phyloP scores from a whole-genome alignment of 2,113 vertebrate genomes.

The Ciconia stormi region DNA sequence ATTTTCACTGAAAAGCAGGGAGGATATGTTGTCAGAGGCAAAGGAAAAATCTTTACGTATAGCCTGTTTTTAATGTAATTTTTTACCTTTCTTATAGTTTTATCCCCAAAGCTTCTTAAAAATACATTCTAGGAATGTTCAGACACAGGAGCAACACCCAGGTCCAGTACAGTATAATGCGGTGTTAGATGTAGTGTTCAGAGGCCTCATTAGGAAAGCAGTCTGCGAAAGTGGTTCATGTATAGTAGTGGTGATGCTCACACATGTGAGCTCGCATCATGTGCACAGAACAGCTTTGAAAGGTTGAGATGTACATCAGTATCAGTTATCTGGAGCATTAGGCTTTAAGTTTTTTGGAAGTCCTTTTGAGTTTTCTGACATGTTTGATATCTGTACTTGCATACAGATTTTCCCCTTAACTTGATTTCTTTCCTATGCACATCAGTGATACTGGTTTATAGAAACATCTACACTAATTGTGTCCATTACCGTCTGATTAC shows the following conservation, averaged over 20 bases:
- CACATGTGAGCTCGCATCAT: too few relatives aligned
- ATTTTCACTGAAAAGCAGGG: background rate
- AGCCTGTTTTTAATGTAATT: background rate
- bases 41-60: background rate
- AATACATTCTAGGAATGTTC: background rate
- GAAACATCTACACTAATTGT: background rate
- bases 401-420: background rate
- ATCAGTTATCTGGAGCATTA: background rate
- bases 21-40: background rate
- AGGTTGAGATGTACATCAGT: background rate
- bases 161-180: background rate
- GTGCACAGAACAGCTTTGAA: background rate
- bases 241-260: background rate
- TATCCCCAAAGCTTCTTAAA: background rate
- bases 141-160: background rate
- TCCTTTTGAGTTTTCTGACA: background rate
- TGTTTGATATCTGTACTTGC: background rate
- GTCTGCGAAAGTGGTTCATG: background rate
- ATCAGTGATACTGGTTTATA: background rate
- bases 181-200: background rate
- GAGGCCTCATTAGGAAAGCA: background rate
- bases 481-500: background rate
- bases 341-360: background rate
- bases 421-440: background rate
- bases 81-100: background rate